A percentile compares a stretch with the other conserved stretches of the same genome.
These are phyloP conservation scores for Caenorhabditis afra DNA, from an alignment of 2,888 invertebrate genomes.

Conservation along the genomic window DNA sequence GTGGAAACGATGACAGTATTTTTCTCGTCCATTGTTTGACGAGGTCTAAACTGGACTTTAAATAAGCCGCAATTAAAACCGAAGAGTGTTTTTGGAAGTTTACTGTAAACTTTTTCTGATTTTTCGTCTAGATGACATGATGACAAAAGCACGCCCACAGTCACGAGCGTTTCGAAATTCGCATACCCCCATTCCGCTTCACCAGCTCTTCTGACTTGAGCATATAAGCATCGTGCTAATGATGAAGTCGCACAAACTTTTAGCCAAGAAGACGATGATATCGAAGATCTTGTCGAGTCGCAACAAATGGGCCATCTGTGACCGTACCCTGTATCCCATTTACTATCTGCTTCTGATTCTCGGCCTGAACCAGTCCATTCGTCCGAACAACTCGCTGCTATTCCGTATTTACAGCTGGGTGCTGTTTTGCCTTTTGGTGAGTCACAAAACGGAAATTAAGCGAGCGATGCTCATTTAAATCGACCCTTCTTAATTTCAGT, in stretches of 20 bases:
- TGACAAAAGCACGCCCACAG: constrained; percentile 38
- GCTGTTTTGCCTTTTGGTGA: constrained; percentile 56
- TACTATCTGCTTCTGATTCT: constrained; percentile 61
- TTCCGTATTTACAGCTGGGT: constrained; percentile 61
- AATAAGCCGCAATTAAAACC: constrained; percentile 56
- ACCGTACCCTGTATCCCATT: constrained; percentile 55
- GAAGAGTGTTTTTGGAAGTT: constrained; percentile 17
- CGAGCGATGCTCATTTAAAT: too few relatives aligned
- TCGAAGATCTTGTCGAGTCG: constrained; percentile 47
- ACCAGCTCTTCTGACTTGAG: constrained; percentile 8
- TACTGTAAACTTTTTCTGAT: not conserved
- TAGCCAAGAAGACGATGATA: constrained; percentile 56
- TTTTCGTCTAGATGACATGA: constrained; percentile 17
- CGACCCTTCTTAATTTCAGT: constrained; percentile 42
- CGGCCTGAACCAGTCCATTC: constrained; percentile 56
- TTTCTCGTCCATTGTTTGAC: constrained; percentile 15
- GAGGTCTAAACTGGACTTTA: constrained; percentile 11
- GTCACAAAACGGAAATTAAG: constrained; percentile 30
- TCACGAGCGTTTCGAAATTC: constrained; percentile 14
- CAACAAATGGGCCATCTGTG: constrained; percentile 56
- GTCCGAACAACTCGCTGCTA: constrained; percentile 33
- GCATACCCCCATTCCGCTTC: constrained; percentile 15
- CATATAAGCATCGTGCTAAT: not conserved
- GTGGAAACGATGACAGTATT: constrained; percentile 21
- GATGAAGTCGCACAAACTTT: constrained; percentile 42